These are phyloP conservation scores for Ostrea edulis DNA, from an alignment of 1,140 invertebrate species.

Conservation along the genomic window DNA sequence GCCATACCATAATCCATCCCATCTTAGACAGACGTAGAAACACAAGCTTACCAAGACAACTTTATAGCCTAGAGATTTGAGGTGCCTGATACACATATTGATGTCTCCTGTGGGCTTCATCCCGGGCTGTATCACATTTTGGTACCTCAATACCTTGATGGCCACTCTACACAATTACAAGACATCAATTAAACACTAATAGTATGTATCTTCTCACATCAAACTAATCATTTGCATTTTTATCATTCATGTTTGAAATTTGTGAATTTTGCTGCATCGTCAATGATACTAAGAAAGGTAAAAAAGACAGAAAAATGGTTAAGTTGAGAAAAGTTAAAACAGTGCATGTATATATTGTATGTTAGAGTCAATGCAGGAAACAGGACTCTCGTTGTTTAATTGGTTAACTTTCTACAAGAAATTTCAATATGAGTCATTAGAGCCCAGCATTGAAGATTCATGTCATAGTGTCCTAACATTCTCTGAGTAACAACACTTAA, in stretches of 20 bases:
- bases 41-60: background rate
- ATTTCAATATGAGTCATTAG: no score
- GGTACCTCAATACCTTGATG: background rate
- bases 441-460: no score
- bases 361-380: no score
- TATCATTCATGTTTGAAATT: no score
- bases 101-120: background rate
- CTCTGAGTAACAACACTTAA: no score
- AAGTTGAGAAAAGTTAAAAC: no score
- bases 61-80: constrained; percentile 34
- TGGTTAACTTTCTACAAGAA: no score
- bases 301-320: no score
- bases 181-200: background rate
- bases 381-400: no score
- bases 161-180: background rate
- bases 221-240: background rate
- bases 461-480: no score
- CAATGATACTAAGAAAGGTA: no score
- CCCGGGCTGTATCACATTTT: background rate
- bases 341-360: no score
- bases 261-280: background rate
- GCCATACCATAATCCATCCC: background rate
- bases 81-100: constrained; percentile 6
- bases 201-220: background rate
- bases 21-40: background rate